Evolutionary conservation across 2,888 invertebrate genomes (phyloP), one percentile per base, ranked within the genome.

Genomic region (Ormyrus pomaceus): DNA sequence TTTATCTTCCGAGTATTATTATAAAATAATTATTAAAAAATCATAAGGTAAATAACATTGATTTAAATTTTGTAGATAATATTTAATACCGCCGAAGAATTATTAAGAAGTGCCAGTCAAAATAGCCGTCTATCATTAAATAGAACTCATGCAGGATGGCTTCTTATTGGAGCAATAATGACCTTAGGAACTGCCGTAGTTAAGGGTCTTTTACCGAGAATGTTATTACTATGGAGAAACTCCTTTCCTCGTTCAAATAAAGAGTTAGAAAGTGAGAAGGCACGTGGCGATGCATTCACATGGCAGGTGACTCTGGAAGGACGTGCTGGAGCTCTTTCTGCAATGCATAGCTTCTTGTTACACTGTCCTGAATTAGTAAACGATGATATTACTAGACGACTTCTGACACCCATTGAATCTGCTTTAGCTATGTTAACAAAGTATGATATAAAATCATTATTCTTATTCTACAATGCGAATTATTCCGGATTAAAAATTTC

Each of bases 301-400:
- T 99, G 99, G 99, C 97, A 98, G 93, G 96, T 99, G 61, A 98
- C 99, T 0, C 91, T 99, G 76, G 99, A 99, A 91, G 98, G 98
- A 3, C 93, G 99, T 62, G 98, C 99, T 5, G 99, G 99, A 0
- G 99, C 99, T 1, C 91, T 99, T 10, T 97, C 98, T 62, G 98
- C 99, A 0, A 95, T 99, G 94, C 96, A 98, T 88, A 98, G 98
- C 90, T 95, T 99, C 89, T 92, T 99, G 61, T 92, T 95, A 53
- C 95, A 98, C 90, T 99, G 98, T 86, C 95, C 96, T 0, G 97
- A 98, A 84, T 91, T 99, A 80, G 94, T 97, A 2, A 96, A 95
- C 79, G 98, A 98, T 82, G 99, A 99, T 86, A 97, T 98, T 80
- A 96, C 96, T 1, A 93, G 97, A 68, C 93, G 98, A 87, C 92